Base-by-base conservation (phyloP, 2,888 invertebrate species). In the Pilophorus perplexus region DNA sequence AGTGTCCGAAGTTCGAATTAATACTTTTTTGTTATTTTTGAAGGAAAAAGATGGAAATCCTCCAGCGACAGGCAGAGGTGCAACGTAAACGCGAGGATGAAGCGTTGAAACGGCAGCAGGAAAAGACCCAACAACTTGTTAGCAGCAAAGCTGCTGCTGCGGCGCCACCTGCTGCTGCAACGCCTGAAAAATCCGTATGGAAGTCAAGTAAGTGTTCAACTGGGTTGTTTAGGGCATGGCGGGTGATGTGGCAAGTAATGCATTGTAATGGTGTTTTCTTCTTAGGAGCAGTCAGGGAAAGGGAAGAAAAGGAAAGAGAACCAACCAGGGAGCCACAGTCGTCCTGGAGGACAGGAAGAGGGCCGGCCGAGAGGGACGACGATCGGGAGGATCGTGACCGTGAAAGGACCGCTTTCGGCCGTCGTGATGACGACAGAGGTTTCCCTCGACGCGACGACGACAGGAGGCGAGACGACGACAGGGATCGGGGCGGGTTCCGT, bases 81-180 rank as follows among this genome's bases (percentile, higher is more conserved):
- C 82, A 81, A 1, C 80, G 85, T 40, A 85, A 84, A 14, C 85
- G 84, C 72, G 88, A 90, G 68, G 88, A 87, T 5, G 89, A 89
- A 71, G 82, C 87, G 0, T 85, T 85, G 52, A 81, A 84, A 2
- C 85, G 83, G 72, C 76, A 86, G 12, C 83, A 83, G 69, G 80
- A 81, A 66, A 76, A 67, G 76, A 46, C 74, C 72, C 25, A 71
- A 71, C 71, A 73, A 75, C 59, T 57, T 73, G 74, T 74, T 60
- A 73, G 68, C 70, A 71, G 65, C 73, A 66, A 64, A 75, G 50
- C 10, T 67, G 67, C 60, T 67, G 66, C 42, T 55, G 38, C n/a
- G 20, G 46, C 37, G n/a, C n/a, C n/a, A n/a, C 37, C 64, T 22
- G 64, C 60, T 42, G 46, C 37, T 44, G 22, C 28, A 8, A 40